A percentile compares a stretch with the other conserved stretches of the same genome.
Evolutionary conservation across 2,888 invertebrate genomes (phyloP).

Genomic region (Trichopria drosophilae): DNA sequence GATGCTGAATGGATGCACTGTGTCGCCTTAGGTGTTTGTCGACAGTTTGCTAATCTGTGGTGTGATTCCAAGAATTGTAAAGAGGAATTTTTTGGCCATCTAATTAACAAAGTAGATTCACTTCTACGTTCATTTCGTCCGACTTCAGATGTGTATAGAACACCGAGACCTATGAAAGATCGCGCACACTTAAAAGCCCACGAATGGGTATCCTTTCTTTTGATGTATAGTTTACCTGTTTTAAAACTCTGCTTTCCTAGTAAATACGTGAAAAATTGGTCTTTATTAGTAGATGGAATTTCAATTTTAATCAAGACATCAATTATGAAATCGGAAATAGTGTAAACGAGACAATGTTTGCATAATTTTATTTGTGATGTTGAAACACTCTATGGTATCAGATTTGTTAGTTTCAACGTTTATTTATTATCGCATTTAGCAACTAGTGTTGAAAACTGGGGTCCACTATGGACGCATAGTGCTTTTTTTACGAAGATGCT

Average conservation of each 20-base stretch:
- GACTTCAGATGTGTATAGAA: conserved; percentile 21
- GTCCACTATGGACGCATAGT: no score
- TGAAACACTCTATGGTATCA: conserved; percentile 11
- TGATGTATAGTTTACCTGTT: conserved; percentile 25
- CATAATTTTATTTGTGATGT: conserved; percentile 22
- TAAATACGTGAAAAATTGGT: conserved; percentile 23
- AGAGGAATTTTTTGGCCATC: conserved; percentile 8
- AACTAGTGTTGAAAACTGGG: neutral
- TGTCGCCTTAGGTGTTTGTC: conserved; percentile 25
- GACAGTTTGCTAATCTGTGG: conserved; percentile 26
- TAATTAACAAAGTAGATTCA: conserved; percentile 13
- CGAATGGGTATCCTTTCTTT: conserved; percentile 25
- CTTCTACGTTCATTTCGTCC: conserved; percentile 17
- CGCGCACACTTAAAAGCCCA: no score
- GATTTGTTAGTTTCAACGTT: conserved; percentile 13
- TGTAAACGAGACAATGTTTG: conserved; percentile 11
- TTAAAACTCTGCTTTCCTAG: conserved; percentile 16
- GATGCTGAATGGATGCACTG: conserved; percentile 28
- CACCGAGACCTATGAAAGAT: conserved; percentile 23
- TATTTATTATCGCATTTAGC: conserved; percentile 16
- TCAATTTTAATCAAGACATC: no score
- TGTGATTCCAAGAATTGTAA: conserved; percentile 9
- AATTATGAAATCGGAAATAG: conserved; percentile 23
- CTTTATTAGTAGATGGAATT: conserved; percentile 20
- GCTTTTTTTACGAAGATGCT: conserved; percentile 30